These are phyloP conservation scores for Polymixis lichenea DNA, from an alignment of 2,888 invertebrate genomes.

Conservation along the genomic window DNA sequence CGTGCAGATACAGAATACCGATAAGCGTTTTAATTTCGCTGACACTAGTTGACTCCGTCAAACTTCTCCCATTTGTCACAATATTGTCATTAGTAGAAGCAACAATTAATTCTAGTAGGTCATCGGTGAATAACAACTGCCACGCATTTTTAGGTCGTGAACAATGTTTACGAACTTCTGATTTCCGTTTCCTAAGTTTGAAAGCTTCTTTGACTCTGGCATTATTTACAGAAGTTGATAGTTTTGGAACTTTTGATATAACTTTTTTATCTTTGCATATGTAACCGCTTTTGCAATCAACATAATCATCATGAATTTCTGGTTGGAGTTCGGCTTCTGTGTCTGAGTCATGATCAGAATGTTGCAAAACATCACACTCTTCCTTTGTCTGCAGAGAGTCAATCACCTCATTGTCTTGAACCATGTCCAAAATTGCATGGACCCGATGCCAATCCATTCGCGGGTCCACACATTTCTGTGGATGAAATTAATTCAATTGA, in stretches of 20 bases:
- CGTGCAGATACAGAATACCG: conserved; percentile 85
- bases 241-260: conserved; percentile 76
- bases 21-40: conserved; percentile 84
- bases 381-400: conserved; percentile 85
- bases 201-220: conserved; percentile 72
- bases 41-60: conserved; percentile 71
- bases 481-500: conserved; percentile 87
- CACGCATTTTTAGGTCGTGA: conserved; percentile 82
- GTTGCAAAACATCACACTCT: conserved; percentile 82
- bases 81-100: conserved; percentile 84
- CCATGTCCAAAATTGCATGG: conserved; percentile 87
- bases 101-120: conserved; percentile 84
- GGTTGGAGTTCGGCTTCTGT: conserved; percentile 81
- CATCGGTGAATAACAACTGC: conserved; percentile 84
- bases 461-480: conserved; percentile 88
- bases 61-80: conserved; percentile 68
- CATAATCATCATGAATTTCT: conserved; percentile 75
- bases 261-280: conserved; percentile 78
- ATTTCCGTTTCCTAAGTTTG: conserved; percentile 75
- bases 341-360: conserved; percentile 86
- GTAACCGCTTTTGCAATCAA: conserved; percentile 80
- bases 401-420: conserved; percentile 86
- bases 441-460: conserved; percentile 89
- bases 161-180: conserved; percentile 69
- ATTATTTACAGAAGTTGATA: conserved; percentile 66